Base-by-base conservation (phyloP, 1,140 invertebrate genomes). In the Drosophila neocordata region DNA sequence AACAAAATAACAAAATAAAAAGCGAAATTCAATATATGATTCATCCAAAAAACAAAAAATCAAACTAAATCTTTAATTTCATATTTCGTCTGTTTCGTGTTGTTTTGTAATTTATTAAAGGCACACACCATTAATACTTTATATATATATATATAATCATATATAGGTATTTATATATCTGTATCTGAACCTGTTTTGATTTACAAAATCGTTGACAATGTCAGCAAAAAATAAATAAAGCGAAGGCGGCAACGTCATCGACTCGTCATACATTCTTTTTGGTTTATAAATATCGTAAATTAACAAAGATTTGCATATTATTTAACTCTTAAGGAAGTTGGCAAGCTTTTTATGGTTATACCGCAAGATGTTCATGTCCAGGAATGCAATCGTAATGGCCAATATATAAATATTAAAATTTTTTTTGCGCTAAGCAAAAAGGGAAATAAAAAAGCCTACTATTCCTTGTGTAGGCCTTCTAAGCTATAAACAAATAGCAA, bases 1-100 rank as follows among this genome's bases (percentile, higher is more conserved):
- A 85, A 85, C 78, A 87, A 78, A 69, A 65, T 34, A 56, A 44
- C 31, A 69, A 63, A 60, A 66, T 24, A 64, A 71, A 56, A 73
- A 79, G 69, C 81, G 65, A 87, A 87, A 87, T 75, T 68, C 63
- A 62, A 77, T 81, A 87, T 72, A 72, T 85, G 78, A 85, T 65
- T 82, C 82, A 85, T 72, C 18, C 73, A 74, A 67, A 60, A 20
- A 35, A 35, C 0, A 35, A 35, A 35, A 48, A 48, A 48, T 48
- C 41, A 15, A 58, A 65, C 41, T 55, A 69, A 66, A 68, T 67
- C 67, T 66, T 71, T 44, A 73, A 72, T 69, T 74, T 78, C 64
- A 75, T 58, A 41, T 76, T 61, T 77, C 37, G 57, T 38, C 31
- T 64, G 37, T 70, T 61, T 34, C 20, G 22, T 52, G 4, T 69